Base-by-base conservation (phyloP, 92 coral and sea anemone genomes). In the Heliopora coerulea region DNA sequence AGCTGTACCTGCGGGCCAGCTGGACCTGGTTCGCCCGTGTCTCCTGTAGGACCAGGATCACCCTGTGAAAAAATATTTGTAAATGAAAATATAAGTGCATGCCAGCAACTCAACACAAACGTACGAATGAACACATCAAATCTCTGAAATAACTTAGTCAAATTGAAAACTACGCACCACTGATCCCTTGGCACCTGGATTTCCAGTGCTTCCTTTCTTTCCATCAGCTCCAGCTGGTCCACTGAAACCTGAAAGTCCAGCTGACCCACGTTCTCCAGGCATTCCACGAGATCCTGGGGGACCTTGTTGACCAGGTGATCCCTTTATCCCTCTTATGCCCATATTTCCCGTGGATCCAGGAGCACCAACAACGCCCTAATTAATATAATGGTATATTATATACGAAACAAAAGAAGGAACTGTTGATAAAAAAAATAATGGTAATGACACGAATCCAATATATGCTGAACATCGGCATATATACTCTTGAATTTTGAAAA, bases 201-300 rank as follows among this genome's bases (percentile, higher is more conserved):
- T 44, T 5, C 96, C 96, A 30, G 69, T 78, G 18, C 33, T 20
- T 4, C 96, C 96, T 7, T 88, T 87, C 10, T 75, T 75, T 8
- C 96, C 96, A 56, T 48, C 80, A 74, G 84, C 87, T 29, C 88
- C 96, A 18, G 78, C 56, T 0, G 59, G 78, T 18, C 88, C 90
- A 41, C 81, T 73, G 56, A 80, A 75, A 31, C 96, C 96, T 10
- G 82, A 75, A 25, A 66, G 26, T 10, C 90, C 96, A 58, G 82
- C 69, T 18, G 87, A 82, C 33, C 96, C 96, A 20, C 86, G 59
- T 58, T 83, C 90, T 28, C 96, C 96, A 59, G 44, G 86, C 50
- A 79, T 77, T 63, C 96, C 96, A 14, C 14, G 50, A 26, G 87
- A 59, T 12, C 96, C 96, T 59, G 78, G 81, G 52, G 66, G 78